A percentile compares a stretch with the other conserved stretches of the same genome.
These are phyloP conservation scores for Aradophagus sp. DNA, from an alignment of 1,140 invertebrate species.

Conservation along the genomic window DNA sequence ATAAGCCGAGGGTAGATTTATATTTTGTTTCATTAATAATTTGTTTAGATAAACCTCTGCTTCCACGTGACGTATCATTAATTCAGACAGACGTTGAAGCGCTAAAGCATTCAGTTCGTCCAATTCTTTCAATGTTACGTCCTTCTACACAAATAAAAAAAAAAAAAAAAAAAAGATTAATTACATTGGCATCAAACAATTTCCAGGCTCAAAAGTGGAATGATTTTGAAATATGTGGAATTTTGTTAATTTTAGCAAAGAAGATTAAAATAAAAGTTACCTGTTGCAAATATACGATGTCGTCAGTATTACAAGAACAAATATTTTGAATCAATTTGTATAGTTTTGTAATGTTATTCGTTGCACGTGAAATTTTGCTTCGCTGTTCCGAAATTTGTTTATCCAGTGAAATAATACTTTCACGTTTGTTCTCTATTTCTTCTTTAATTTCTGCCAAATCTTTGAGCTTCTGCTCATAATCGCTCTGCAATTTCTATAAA, in stretches of 20 bases:
- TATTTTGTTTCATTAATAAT: conserved; percentile 62
- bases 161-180: not conserved
- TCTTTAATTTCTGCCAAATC: conserved; percentile 61
- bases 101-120: conserved; percentile 65
- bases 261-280: conserved; percentile 40
- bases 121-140: conserved; percentile 65
- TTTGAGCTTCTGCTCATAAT: conserved; percentile 53
- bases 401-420: conserved; percentile 56
- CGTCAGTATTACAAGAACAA: conserved; percentile 57
- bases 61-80: conserved; percentile 70
- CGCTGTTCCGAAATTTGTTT: conserved; percentile 66
- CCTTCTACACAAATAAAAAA: conserved; percentile 60
- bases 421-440: conserved; percentile 61
- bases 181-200: too few species aligned
- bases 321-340: conserved; percentile 64
- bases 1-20: conserved; percentile 62
- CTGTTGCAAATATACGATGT: conserved; percentile 64
- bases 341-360: conserved; percentile 63
- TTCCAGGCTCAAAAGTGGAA: too few species aligned
- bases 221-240: too few species aligned
- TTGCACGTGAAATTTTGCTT: conserved; percentile 65
- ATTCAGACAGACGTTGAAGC: conserved; percentile 68
- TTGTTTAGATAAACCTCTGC: conserved; percentile 70
- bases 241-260: too few species aligned
- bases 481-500: conserved; percentile 57